Conservation (phyloP, 1,140 invertebrate genomes). For the Zaprionus capensis region DNA sequence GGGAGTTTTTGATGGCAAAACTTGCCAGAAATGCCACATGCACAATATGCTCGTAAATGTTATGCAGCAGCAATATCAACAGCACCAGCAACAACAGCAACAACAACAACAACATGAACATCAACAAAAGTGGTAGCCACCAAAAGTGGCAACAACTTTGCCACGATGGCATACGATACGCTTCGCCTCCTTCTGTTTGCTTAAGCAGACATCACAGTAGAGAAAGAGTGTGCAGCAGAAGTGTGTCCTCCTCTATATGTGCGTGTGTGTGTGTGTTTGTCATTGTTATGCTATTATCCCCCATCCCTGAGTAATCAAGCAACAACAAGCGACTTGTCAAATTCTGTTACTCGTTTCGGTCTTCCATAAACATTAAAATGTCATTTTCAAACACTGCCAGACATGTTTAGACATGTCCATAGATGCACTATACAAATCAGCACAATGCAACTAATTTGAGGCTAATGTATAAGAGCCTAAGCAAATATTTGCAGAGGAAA, state of each 20-base stretch:
- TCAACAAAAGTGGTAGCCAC: neutral
- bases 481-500: neutral
- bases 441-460: neutral
- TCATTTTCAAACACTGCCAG: constrained; percentile 1
- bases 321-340: constrained; percentile 25
- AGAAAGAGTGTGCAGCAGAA: no score
- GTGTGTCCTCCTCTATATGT: neutral
- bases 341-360: constrained; percentile 2
- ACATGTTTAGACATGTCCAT: neutral
- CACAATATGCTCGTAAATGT: constrained; percentile 53
- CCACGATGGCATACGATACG: constrained; percentile 28
- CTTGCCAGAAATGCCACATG: constrained; percentile 53
- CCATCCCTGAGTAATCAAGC: constrained; percentile 25
- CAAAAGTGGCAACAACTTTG: constrained; percentile 48
- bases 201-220: constrained; percentile 27
- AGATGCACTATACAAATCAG: neutral
- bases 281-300: constrained; percentile 9
- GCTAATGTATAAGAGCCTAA: neutral
- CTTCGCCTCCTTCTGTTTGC: constrained; percentile 2
- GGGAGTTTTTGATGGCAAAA: constrained; percentile 70
- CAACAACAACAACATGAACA: constrained; percentile 11
- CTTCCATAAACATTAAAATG: constrained; percentile 27
- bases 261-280: neutral
- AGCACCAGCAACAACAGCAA: constrained; percentile 37
- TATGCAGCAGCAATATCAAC: constrained; percentile 36